A percentile compares a stretch with the other conserved stretches of the same genome.
Evolutionary conservation across 2,888 invertebrate genomes (phyloP).

Genomic region (Serrognathus titanus): DNA sequence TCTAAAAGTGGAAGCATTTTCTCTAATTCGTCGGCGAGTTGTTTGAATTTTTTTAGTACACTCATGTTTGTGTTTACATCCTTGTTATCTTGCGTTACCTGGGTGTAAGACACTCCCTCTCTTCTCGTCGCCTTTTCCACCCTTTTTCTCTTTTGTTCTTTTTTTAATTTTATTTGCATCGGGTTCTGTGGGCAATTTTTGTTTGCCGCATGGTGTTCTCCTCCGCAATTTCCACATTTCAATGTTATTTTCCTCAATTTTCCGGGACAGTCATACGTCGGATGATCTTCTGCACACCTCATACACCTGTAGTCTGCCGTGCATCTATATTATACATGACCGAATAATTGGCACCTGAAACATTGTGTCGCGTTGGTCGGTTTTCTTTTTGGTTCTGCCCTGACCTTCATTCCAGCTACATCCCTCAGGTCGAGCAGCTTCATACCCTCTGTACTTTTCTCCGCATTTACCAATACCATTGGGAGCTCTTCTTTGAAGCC

Average conservation of each 20-base stretch:
- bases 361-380: background rate
- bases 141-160: background rate
- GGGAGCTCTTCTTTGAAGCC: background rate
- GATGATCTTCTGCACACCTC: slow-evolving; percentile 8
- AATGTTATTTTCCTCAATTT: slow-evolving; percentile 3
- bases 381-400: slow-evolving; percentile 1
- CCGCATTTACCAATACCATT: background rate
- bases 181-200: slow-evolving; percentile 1
- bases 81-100: background rate
- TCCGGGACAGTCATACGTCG: slow-evolving; percentile 4
- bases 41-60: too few species aligned
- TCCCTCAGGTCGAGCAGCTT: background rate
- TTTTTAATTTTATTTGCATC: background rate
- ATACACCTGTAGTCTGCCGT: slow-evolving; percentile 5
- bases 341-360: slow-evolving; percentile 8
- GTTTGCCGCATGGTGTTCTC: slow-evolving; percentile 10
- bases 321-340: slow-evolving; percentile 9
- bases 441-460: background rate
- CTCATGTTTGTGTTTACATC: background rate
- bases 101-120: background rate
- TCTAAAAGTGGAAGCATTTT: too few species aligned
- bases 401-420: background rate
- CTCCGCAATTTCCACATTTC: slow-evolving; percentile 13
- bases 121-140: background rate
- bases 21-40: too few species aligned